Percentiles rank a stretch among this genome's conserved stretches.
Conservation (phyloP, 2,797 vertebrate genomes). For the Myotis findleyi region DNA sequence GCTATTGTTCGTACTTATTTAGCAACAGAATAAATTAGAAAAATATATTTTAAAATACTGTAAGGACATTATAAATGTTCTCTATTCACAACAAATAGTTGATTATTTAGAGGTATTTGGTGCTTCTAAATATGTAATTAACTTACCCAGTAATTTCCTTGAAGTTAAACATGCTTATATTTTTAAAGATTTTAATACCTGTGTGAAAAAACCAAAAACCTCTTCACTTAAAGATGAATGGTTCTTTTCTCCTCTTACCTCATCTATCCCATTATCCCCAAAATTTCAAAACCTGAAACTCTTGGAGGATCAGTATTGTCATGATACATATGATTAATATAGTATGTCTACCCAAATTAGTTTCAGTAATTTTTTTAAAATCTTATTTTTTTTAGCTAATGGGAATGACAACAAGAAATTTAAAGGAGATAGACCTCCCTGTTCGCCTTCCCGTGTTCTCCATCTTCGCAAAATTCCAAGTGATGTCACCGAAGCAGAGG, state of each 20-base stretch:
- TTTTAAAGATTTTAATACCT: not conserved
- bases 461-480: conserved; percentile 93
- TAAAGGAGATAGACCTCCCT: conserved; percentile 88
- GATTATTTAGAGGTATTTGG: not conserved
- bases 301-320: conserved; percentile 9
- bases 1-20: conserved; percentile 7
- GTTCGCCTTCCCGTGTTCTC: conserved; percentile 92
- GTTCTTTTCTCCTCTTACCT: not conserved
- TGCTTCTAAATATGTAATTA: conserved; percentile 21
- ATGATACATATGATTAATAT: conserved; percentile 23
- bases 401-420: conserved; percentile 90
- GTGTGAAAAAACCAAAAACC: not conserved
- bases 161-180: conserved; percentile 3
- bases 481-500: conserved; percentile 91
- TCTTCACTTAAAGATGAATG: not conserved
- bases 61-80: conserved; percentile 21
- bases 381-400: conserved; percentile 89
- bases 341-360: conserved; percentile 62
- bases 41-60: conserved; percentile 11
- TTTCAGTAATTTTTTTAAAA: conserved; percentile 69
- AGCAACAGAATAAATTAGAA: conserved; percentile 25
- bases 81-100: conserved; percentile 20
- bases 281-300: conserved; percentile 53
- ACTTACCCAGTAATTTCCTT: conserved; percentile 1
- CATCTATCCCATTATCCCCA: not conserved